A percentile compares a stretch with the other conserved stretches of the same genome.
These are phyloP conservation scores for Dysmachus trigonus DNA, from an alignment of 2,888 invertebrate genomes.

Conservation along the genomic window DNA sequence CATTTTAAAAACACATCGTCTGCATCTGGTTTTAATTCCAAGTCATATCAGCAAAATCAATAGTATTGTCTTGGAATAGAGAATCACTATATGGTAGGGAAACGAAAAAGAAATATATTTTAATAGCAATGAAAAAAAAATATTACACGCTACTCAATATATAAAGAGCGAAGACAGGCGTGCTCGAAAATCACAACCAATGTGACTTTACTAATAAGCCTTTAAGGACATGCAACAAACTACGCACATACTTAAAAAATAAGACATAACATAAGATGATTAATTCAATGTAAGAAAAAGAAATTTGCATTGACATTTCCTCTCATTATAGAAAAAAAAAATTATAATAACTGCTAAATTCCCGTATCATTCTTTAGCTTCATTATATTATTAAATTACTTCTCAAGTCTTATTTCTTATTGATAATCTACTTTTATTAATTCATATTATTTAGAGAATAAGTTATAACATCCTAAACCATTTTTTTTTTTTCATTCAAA, in stretches of 20 bases:
- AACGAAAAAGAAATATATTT: background rate
- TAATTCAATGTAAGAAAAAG: background rate
- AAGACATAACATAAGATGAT: background rate
- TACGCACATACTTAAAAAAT: background rate
- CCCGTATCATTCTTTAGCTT: background rate
- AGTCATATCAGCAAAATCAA: conserved; percentile 26
- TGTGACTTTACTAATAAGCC: background rate
- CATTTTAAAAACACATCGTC: background rate
- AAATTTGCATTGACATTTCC: background rate
- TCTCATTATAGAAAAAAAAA: background rate
- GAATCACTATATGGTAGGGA: conserved; percentile 11
- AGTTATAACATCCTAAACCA: background rate
- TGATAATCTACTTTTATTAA: background rate
- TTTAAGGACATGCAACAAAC: background rate
- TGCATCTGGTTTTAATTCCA: conserved; percentile 13
- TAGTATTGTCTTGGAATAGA: conserved; percentile 31
- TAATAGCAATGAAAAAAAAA: conserved; percentile 15
- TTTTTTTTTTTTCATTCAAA: no score
- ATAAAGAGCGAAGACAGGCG: background rate
- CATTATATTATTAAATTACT: background rate
- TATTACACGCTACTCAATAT: background rate
- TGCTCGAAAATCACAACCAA: background rate
- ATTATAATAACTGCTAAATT: background rate
- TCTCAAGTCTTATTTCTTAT: background rate
- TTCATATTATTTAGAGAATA: background rate